Evolutionary conservation across 2,113 vertebrate genomes (phyloP), one percentile per base, ranked within the genome.

Genomic region (Siniperca knerii): DNA sequence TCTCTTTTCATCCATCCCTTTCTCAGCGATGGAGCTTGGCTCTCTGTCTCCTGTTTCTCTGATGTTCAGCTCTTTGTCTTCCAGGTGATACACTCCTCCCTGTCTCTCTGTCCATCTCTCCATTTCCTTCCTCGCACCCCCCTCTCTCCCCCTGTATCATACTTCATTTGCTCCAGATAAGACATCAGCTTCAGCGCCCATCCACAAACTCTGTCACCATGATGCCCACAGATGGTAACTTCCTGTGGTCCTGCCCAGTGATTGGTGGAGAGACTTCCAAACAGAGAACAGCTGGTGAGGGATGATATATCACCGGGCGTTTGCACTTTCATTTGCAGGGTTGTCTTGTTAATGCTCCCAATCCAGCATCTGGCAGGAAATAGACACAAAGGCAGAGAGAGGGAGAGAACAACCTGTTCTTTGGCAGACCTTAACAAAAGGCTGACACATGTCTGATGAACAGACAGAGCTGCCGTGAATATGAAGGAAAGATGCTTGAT

Each of bases 321-420:
- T 94, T 94, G 93, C 92, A 90, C 93, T 94, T 90, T 92, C 91
- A 92, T 94, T 94, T 90, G 91, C 93, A 88, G 94, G 87, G 92
- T 91, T 92, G 89, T 92, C 89, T 94, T 92, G 90, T 94, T 92
- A 92, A 94, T 91, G 89, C 92, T 89, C 86, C 82, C 83, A 71
- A 90, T 92, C 87, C 92, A 92, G 93, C 93, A 94, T 94, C 94
- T 95, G 95, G 93, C 90, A 94, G 90, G 90, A 92, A 93, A 87
- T 88, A 75, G 89, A 90, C 88, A 94, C 87, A 92, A 92, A 92
- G 87, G 89, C 87, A 89, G 89, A 87, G 84, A 81, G 89, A 86
- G 83, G 87, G 68, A 81, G 79, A 91, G 90, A 93, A 85, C 82
- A 90, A 91, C 90, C 89, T 91, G 92, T 93, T 93, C 89, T 92